A percentile compares a stretch with the other conserved stretches of the same genome.
Evolutionary conservation across 2,888 invertebrate genomes (phyloP).

Genomic region (Mythimna ferrago): DNA sequence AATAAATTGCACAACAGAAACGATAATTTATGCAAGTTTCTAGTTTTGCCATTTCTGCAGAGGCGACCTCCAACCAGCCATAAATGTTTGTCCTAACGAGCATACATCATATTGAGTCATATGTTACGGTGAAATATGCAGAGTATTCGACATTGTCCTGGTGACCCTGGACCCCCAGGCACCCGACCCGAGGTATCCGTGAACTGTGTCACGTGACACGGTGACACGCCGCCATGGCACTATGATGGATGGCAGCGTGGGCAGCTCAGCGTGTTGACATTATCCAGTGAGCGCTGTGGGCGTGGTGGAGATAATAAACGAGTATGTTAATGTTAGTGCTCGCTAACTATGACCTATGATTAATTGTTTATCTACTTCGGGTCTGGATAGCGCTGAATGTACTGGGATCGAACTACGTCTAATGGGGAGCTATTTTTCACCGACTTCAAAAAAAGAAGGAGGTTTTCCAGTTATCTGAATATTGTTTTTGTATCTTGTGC

Average conservation of each 20-base stretch:
- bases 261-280: conserved; percentile 18
- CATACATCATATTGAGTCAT: conserved; percentile 2
- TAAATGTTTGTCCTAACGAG: background rate
- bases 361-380: background rate
- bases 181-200: conserved; percentile 26
- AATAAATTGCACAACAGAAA: background rate
- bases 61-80: background rate
- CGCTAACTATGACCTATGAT: background rate
- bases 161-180: background rate
- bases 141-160: conserved; percentile 4
- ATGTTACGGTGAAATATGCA: conserved; percentile 22
- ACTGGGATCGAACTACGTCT: background rate
- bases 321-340: background rate
- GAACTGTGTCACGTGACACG: conserved; percentile 35
- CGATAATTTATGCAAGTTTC: background rate
- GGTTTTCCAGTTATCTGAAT: too few species aligned
- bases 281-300: conserved; percentile 12
- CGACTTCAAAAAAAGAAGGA: too few species aligned
- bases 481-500: too few species aligned
- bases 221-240: background rate
- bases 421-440: background rate
- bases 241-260: conserved; percentile 47
- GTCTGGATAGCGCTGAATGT: background rate
- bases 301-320: conserved; percentile 14
- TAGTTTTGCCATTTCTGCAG: background rate